Base-by-base conservation (phyloP, 1,140 invertebrate genomes). In the Heterodera carotae region DNA sequence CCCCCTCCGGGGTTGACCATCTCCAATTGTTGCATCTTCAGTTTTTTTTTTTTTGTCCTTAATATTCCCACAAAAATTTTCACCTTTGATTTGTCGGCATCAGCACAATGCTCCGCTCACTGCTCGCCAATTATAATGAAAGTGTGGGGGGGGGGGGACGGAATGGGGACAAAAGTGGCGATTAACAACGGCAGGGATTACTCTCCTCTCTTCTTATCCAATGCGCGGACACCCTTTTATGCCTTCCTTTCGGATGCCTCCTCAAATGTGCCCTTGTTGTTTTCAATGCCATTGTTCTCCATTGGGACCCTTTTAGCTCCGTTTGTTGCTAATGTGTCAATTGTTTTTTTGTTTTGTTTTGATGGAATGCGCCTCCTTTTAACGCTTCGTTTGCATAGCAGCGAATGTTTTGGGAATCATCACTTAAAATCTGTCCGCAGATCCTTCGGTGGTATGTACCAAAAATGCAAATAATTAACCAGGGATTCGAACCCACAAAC, bases 51-150 rank as follows among this genome's bases (percentile, higher is more conserved):
- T 66, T 66, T 66, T 66, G 62, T 66, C 62, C 22, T n/a, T 29
- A 34, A 12, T 29, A 22, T 66, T 29, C 62, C 25, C 62, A 31
- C 62, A 12, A 25, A 31, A 31, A 22, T 66, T 29, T 8, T 29
- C n/a, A 10, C 62, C 62, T 66, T 66, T 66, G 29, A 66, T 66
- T 66, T 66, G 62, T 66, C 62, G 62, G 62, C 62, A 66, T 25
- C 62, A 66, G 18, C 48, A 56, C 48, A 56, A 56, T 56, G 48
- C 48, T 12, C 39, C 39, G 7, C 39, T 12, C 48, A 5, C 18
- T 18, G 12, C 48, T 56, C 48, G 18, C 15, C 48, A 56, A 43
- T 43, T 22, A 22, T 1, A 56, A 56, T 56, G 22, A 56, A 56
- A 22, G 48, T 56, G 48, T 56, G 48, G 12, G 48, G 48, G 22